Evolutionary conservation across 2,888 invertebrate species (phyloP), one percentile per base, ranked within the genome.

Genomic region (Agrypnus murinus): DNA sequence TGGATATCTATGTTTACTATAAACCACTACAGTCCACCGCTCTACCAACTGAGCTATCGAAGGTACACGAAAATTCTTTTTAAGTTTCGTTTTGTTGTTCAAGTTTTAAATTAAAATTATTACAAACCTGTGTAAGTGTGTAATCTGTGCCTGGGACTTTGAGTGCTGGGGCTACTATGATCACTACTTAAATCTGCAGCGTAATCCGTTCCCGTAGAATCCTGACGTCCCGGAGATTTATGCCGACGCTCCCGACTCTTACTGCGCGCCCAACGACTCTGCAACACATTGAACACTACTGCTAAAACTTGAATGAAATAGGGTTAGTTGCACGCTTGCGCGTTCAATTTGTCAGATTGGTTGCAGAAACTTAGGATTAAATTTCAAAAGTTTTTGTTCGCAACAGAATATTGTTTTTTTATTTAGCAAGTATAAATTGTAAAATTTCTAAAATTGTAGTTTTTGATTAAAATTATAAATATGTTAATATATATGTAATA

Each of bases 101-200:
- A 8, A n/a, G 50, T 48, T 36, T 7, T 1, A 12, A 7, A 40
- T 48, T 9, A 34, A 48, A 62, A 36, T 32, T 34, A 8, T 9
- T 43, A 65, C 66, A 10, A 19, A 83, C 90, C 90, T 75, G 88
- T 88, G 66, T 87, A 86, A 79, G 87, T 88, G 82, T 88, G 88
- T 59, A 89, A 86, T 66, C 91, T 86, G 69, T 94, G 94, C 31
- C 93, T 89, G 36, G 94, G 93, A 74, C 94, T 94, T 66, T 94
- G 94, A 0, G 94, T 94, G 85, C 92, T 91, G 81, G 90, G 88
- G 77, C 90, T 91, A 82, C 90, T 90, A 78, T 90, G 89, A 75
- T 91, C 92, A 0, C 94, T 94, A 76, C 94, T 94, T 80, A 93
- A 92, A 85, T 95, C 95, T 38, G 94, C 94, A 0, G 92, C 92